These are phyloP conservation scores for Clinocottus analis DNA, from an alignment of 2,113 vertebrate genomes.

Conservation along the genomic window DNA sequence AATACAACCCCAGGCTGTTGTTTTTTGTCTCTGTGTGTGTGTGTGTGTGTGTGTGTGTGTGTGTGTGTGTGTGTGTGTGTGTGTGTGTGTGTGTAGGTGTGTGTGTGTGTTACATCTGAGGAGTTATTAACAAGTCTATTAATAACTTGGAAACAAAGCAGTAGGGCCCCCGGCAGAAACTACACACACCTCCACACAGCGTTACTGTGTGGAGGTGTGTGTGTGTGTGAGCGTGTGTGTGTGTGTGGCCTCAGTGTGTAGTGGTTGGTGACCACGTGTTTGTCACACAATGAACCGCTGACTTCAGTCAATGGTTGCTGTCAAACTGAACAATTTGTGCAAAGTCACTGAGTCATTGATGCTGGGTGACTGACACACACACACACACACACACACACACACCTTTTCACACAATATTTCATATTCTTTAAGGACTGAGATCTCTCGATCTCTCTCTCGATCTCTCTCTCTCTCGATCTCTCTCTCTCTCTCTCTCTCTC, in stretches of 20 bases:
- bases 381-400: conserved; percentile 21
- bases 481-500: too few species aligned
- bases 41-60: not conserved
- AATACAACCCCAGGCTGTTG: too few species aligned
- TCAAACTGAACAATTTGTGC: conserved; percentile 27
- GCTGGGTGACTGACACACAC: conserved; percentile 7
- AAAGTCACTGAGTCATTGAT: conserved; percentile 33
- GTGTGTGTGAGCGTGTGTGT: not conserved
- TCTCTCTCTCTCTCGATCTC: too few species aligned
- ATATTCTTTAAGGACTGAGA: too few species aligned
- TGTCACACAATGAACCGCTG: conserved; percentile 51
- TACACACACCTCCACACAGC: conserved; percentile 2
- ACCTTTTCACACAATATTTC: too few species aligned
- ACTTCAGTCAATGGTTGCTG: conserved; percentile 50
- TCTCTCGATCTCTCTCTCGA: too few species aligned
- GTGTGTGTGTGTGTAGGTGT: conserved; percentile 4
- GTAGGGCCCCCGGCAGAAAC: conserved; percentile 7
- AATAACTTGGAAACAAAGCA: conserved; percentile 51
- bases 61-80: conserved; percentile 11
- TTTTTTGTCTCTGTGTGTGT: not conserved
- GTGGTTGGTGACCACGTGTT: conserved; percentile 30
- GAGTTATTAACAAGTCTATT: conserved; percentile 26
- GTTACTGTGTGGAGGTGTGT: not conserved
- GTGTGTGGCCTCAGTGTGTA: conserved; percentile 19
- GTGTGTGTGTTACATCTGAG: conserved; percentile 14